phyloP scores from a whole-genome alignment of 2,113 vertebrate genomes.

The Tetrao urogallus region DNA sequence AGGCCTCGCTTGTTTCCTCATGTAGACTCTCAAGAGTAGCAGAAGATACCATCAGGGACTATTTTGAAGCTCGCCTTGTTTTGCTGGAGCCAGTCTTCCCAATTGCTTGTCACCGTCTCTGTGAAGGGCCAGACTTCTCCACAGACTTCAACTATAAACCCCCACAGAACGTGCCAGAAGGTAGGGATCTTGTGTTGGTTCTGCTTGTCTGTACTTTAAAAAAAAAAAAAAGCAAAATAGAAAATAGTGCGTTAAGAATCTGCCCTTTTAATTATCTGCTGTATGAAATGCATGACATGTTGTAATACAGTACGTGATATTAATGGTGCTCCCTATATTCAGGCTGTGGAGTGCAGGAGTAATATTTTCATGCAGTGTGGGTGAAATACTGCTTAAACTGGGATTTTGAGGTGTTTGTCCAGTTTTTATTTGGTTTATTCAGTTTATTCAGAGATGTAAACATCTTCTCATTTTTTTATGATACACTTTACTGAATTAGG shows the following conservation, averaged over 20 bases:
- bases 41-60: constrained; percentile 89
- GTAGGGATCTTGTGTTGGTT: constrained; percentile 66
- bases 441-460: background rate
- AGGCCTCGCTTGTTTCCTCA: background rate
- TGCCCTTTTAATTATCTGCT: background rate
- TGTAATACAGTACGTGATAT: fast-evolving
- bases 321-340: background rate
- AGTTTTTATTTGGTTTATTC: background rate
- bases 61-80: constrained; percentile 90
- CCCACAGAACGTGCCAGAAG: constrained; percentile 85
- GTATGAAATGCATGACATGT: fast-evolving
- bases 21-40: constrained; percentile 89
- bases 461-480: background rate
- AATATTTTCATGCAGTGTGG: too few species aligned
- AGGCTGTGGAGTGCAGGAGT: background rate
- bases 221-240: background rate
- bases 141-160: constrained; percentile 90
- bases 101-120: constrained; percentile 92
- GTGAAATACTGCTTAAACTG: background rate
- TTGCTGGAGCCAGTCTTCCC: constrained; percentile 92
- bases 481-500: background rate
- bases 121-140: constrained; percentile 94
- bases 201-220: too few species aligned
- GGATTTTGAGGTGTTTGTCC: background rate
- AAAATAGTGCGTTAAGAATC: background rate